phyloP scores from a whole-genome alignment of 64 coral and sea anemone species.

The Acropora tenuis region DNA sequence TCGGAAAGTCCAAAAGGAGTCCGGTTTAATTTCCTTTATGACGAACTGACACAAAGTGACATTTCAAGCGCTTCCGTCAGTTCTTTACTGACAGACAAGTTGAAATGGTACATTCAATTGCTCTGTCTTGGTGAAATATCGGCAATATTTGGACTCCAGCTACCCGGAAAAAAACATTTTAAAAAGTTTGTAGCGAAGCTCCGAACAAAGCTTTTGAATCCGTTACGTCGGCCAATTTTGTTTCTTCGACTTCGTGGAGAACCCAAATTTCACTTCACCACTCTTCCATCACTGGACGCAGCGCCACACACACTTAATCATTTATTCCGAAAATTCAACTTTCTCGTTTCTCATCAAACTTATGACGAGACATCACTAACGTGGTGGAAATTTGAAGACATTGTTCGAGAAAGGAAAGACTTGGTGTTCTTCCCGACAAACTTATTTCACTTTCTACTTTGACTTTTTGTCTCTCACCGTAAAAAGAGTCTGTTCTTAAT shows the following conservation, averaged over 20 bases:
- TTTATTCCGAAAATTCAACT: too few relatives aligned
- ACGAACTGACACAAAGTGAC: background rate
- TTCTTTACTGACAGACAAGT: background rate
- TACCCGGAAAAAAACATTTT: background rate
- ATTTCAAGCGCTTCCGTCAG: background rate
- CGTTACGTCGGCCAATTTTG: too few relatives aligned
- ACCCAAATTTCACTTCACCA: too few relatives aligned
- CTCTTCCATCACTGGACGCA: too few relatives aligned
- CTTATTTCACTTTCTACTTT: background rate
- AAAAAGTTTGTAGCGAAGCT: too few relatives aligned
- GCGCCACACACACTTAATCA: too few relatives aligned
- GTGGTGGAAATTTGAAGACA: too few relatives aligned
- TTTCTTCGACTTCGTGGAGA: too few relatives aligned
- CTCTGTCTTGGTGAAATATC: background rate
- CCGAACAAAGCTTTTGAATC: too few relatives aligned
- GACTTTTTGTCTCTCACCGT: background rate
- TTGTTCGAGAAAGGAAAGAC: background rate
- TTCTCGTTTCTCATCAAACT: too few relatives aligned
- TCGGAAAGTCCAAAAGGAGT: background rate
- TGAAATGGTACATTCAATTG: background rate
- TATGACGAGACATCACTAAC: too few relatives aligned
- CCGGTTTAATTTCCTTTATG: slow-evolving; percentile 17
- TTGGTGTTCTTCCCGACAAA: background rate
- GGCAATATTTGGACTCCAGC: background rate
- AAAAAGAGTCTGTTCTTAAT: background rate